A percentile compares a stretch with the other conserved stretches of the same genome.
Conservation (phyloP, 2,113 vertebrate species). For the Toxostoma redivivum region DNA sequence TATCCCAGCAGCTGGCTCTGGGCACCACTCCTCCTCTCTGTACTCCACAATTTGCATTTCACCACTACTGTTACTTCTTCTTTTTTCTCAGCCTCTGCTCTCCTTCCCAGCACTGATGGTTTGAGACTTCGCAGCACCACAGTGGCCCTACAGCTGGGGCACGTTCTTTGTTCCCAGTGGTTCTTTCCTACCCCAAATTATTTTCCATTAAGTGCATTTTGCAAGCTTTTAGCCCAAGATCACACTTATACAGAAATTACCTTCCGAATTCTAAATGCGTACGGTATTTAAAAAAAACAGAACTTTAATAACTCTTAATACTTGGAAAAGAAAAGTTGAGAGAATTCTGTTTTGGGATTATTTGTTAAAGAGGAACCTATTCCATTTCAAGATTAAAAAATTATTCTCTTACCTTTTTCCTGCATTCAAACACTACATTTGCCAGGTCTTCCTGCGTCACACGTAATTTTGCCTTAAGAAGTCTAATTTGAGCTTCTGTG, state of each 20-base stretch:
- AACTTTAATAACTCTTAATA: neutral
- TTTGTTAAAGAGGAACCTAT: neutral
- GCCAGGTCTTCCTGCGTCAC: conserved; percentile 89
- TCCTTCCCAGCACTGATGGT: neutral
- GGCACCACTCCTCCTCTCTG: neutral
- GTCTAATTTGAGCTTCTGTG: conserved; percentile 86
- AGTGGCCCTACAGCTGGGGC: neutral
- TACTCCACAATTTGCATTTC: neutral
- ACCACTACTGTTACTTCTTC: neutral
- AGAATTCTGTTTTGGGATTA: neutral
- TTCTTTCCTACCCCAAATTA: neutral
- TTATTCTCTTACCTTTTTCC: conserved; percentile 80
- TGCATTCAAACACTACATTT: conserved; percentile 78
- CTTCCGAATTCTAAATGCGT: neutral
- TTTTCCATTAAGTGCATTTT: neutral
- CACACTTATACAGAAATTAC: neutral
- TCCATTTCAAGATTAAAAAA: neutral
- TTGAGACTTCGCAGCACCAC: neutral
- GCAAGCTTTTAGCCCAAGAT: neutral
- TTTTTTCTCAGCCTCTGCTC: neutral
- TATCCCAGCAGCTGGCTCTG: neutral
- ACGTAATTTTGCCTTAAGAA: conserved; percentile 88
- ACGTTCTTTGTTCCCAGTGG: neutral
- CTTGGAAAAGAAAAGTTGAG: neutral
- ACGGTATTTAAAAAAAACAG: fast-evolving